These are phyloP conservation scores for Xenus cinereus DNA, from an alignment of 2,113 vertebrate species.

Conservation along the genomic window DNA sequence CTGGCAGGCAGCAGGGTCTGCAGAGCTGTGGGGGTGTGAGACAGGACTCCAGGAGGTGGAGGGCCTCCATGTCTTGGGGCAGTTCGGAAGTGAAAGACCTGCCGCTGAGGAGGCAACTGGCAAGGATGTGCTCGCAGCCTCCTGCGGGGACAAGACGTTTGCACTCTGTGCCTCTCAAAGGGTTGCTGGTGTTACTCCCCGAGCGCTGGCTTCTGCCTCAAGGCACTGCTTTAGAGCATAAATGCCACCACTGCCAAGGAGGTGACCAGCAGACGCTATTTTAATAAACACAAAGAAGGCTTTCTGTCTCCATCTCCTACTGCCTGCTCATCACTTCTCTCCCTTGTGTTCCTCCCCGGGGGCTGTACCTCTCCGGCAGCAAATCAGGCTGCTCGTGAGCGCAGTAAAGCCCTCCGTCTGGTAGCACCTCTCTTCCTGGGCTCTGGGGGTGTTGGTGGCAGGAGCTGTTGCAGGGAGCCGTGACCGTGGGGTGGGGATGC, in stretches of 20 bases:
- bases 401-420: not conserved
- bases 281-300: not conserved
- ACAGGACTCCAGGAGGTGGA: not conserved
- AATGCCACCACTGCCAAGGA: not conserved
- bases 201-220: not conserved
- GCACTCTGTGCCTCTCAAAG: not conserved
- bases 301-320: not conserved
- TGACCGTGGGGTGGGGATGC: not conserved
- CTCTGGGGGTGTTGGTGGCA: not conserved
- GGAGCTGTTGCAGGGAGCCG: fast-evolving
- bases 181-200: not conserved
- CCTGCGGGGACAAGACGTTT: not conserved
- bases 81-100: not conserved
- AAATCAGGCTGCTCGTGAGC: not conserved
- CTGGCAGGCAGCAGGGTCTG: not conserved
- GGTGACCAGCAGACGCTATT: not conserved
- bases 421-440: not conserved
- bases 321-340: not conserved
- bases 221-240: not conserved
- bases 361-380: not conserved
- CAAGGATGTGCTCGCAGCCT: not conserved
- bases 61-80: not conserved
- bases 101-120: not conserved
- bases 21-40: not conserved
- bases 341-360: not conserved